Evolutionary conservation across 2,888 invertebrate species (phyloP), one percentile per base, ranked within the genome.

Genomic region (Agonum fuliginosum): DNA sequence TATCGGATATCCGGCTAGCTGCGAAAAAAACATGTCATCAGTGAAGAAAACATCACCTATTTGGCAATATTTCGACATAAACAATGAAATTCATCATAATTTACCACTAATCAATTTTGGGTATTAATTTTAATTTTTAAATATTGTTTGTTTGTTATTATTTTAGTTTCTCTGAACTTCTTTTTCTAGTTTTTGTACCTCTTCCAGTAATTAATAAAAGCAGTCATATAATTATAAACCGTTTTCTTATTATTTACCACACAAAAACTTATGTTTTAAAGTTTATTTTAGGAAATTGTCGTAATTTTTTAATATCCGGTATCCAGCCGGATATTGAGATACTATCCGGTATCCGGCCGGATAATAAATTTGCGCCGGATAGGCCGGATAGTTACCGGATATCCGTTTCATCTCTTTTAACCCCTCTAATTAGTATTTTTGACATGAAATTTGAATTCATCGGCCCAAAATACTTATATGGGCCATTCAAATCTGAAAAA

Each of bases 311-410:
- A 67, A 24, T 67, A 75, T 75, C 71, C 78, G 77, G 73, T 74
- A 75, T 75, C 71, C 78, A 73, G 77, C 78, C 78, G 75, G 76
- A 79, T 72, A 75, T 54, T 62, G 65, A 0, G 41, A 41, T 46
- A 78, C 65, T 77, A 77, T 78, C 76, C 75, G 75, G 69, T 75
- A 75, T 78, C 54, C 78, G 51, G 69, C 75, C 75, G 51, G 74
- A 67, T 74, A 78, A 30, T 24, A 62, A 46, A 78, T 34, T 51
- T 20, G 17, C 19, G 17, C 27, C 62, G 27, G 27, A 62, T 24
- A 62, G 54, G 22, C 27, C 27, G 30, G 30, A 34, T 27, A 62
- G 14, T 30, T 62, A 27, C 27, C 30, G 27, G 14, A 62, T 14
- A 62, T 62, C 62, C 48, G 48, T 48, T 19, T 19, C 48, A 48